Base-by-base conservation (phyloP, 1,140 invertebrate species). In the Neodiprion virginianus region DNA sequence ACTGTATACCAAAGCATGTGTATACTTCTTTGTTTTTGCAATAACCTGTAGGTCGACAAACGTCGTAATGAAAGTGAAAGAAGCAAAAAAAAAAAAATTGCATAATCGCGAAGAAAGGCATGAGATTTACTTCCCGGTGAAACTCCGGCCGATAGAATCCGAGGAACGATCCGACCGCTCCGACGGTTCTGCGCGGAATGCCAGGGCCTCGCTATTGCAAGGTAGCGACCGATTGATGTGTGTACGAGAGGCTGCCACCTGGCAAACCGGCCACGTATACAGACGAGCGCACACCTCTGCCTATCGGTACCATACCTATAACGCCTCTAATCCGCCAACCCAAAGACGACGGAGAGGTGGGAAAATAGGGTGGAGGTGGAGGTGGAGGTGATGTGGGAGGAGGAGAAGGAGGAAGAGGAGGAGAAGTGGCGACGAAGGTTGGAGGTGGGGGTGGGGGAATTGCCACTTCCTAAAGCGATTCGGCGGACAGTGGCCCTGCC, bases 401-500 rank as follows among this genome's bases (percentile, higher is more conserved):
- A 73, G 61, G 67, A 17, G 67, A 69, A 66, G 72, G 70, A 48
- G 69, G 61, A 9, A 17, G 47, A 9, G 47, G 49, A 28, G 28
- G 14, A 69, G 61, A 72, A 73, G 79, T 74, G 76, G 74, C 71
- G 76, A 74, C 49, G 81, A 12, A 72, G 14, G 71, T 23, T 74
- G 72, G 67, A 68, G 50, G 72, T 48, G 68, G n/a, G 14, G 74
- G 48, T 14, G 21, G 21, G 21, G 7, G 21, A 12, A 28, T 73
- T 75, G 61, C 78, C 79, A 77, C 75, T 80, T 79, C 76, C 74
- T 72, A 76, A 80, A 76, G 78, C 73, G 72, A 71, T 72, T 68
- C 49, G 40, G 53, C 71, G 48, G 48, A 17, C 67, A 69, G 21
- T 69, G 48, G 12, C 50, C 17, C 21, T 23, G 23, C 8, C 40